Base-by-base conservation (phyloP, 2,113 vertebrate species). In the Mungos mungo region DNA sequence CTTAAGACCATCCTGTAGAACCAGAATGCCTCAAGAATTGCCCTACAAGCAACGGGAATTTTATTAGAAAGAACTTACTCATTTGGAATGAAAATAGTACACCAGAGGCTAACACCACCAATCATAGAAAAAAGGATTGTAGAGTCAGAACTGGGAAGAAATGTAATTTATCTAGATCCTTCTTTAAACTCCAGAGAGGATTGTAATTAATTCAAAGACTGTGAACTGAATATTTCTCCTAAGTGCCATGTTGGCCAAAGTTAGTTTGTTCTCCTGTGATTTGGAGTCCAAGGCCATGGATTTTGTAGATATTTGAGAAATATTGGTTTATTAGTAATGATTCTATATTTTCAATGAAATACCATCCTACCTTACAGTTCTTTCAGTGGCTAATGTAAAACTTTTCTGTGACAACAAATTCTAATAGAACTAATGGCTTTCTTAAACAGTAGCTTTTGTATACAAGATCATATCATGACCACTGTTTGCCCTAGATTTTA, bases 401-500 rank as follows among this genome's bases (percentile, higher is more conserved):
- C 27, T 88, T 83, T 33, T 82, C 21, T 65, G 3, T 96, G 71
- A 25, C 80, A 92, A 66, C 33, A 38, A 81, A 90, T 90, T 81
- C 93, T 81, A 93, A 85, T 5, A 82, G 85, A 38, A 76, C 52
- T 14, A 84, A 85, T 87, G 5, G 5, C 15, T 25, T 76, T 12
- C 21, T 65, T 76, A 87, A 7, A 23, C 12, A 94, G 9, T 52
- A 18, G 11, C 14, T 91, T 97, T 81, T 77, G n/a, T 63, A 57
- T 68, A 52, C 25, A 95, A 88, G 69, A 47, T 88, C 50, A 82
- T 25, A 88, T 52, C 45, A 54, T 33, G n/a, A 45, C 19, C 41
- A 89, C 15, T 92, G 18, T 87, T 96, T 97, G 92, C 47, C 79
- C 41, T 45, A 21, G 18, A 25, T 81, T 82, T 97, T 90, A 94